Conservation (phyloP, 2,113 vertebrate genomes). For the Actenoides lindsayi region DNA sequence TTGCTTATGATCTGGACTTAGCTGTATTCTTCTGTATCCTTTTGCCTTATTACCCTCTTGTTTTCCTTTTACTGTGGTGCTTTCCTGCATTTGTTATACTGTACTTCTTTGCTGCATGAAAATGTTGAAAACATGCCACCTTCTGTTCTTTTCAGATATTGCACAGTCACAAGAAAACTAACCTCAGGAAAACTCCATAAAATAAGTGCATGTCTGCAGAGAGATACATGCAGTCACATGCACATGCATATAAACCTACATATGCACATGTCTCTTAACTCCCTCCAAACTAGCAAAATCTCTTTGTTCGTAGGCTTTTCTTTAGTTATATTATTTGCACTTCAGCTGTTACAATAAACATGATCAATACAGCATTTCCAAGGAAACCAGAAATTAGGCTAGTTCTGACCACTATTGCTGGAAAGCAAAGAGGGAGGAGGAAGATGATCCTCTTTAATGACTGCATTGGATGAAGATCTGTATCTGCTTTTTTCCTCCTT, state of each 20-base stretch:
- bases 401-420: rapidly evolving
- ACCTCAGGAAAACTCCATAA: neutral
- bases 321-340: neutral
- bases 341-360: neutral
- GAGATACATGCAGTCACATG: rapidly evolving
- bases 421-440: neutral
- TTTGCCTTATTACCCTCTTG: neutral
- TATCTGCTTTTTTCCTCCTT: neutral
- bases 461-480: neutral
- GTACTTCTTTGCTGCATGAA: neutral
- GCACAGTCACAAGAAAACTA: neutral
- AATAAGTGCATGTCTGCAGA: rapidly evolving
- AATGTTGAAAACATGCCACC: neutral
- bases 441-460: neutral
- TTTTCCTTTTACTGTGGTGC: neutral
- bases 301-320: neutral
- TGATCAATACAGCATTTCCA: neutral
- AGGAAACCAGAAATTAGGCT: neutral
- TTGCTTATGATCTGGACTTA: neutral
- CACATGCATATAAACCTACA: rapidly evolving
- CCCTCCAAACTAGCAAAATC: neutral
- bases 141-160: neutral
- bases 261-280: neutral
- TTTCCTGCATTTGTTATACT: neutral
- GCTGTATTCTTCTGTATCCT: neutral